These are phyloP conservation scores for Caenorhabditis sp. DNA, from an alignment of 2,888 invertebrate genomes.

Conservation along the genomic window DNA sequence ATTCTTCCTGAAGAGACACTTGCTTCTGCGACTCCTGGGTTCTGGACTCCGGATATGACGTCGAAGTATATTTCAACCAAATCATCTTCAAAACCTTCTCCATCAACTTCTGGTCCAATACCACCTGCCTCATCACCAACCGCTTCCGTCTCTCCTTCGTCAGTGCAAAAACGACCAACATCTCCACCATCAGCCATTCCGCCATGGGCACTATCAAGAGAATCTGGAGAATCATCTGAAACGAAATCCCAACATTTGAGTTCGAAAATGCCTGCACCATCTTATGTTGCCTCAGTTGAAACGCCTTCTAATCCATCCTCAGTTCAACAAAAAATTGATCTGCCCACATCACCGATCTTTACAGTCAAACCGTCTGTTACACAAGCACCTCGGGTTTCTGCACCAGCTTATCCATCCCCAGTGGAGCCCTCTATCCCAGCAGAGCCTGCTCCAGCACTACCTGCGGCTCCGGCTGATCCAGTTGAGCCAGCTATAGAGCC, in stretches of 20 bases:
- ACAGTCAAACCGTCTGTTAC: slow-evolving; percentile 44
- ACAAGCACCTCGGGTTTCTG: slow-evolving; percentile 23
- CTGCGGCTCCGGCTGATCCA: slow-evolving; percentile 6
- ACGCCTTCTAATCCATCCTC: slow-evolving; percentile 54
- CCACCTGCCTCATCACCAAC: slow-evolving; percentile 27
- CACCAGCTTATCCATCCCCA: background rate
- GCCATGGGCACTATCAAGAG: slow-evolving; percentile 44
- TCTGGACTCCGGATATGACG: slow-evolving; percentile 42
- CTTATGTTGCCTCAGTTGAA: slow-evolving; percentile 54
- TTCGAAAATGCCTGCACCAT: slow-evolving; percentile 11
- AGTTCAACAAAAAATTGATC: slow-evolving; percentile 39
- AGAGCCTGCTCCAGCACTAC: slow-evolving; percentile 7
- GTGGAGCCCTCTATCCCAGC: background rate
- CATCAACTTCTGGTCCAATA: slow-evolving; percentile 35
- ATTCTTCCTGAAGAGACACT: slow-evolving; percentile 19
- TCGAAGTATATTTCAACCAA: slow-evolving; percentile 38
- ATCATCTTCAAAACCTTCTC: slow-evolving; percentile 2
- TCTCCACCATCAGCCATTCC: slow-evolving; percentile 51
- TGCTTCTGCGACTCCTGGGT: background rate
- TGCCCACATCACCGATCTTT: slow-evolving; percentile 47
- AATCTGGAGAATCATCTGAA: slow-evolving; percentile 8
- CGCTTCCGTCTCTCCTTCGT: slow-evolving; percentile 29
- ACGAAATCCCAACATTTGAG: slow-evolving; percentile 12
- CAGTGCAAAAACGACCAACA: slow-evolving; percentile 33
- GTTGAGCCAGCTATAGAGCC: background rate